phyloP scores from a whole-genome alignment of 2,113 vertebrate species.

The Hiodon alosoides region DNA sequence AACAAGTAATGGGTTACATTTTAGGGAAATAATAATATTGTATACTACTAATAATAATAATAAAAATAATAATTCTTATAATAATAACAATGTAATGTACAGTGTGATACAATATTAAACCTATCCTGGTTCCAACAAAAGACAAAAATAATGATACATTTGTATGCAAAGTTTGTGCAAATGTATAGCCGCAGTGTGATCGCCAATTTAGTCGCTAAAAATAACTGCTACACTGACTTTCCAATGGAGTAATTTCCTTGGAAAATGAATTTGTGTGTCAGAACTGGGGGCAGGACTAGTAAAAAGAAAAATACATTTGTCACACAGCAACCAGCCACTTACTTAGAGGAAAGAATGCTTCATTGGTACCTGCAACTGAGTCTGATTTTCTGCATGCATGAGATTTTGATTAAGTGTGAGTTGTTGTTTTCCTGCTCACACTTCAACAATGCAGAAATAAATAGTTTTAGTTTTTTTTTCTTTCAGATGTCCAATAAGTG shows the following conservation, averaged over 20 bases:
- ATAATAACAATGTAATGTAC: too few relatives aligned
- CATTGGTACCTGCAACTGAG: neutral
- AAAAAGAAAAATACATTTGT: constrained; percentile 32
- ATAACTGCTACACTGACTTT: constrained; percentile 12
- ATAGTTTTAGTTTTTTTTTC: constrained; percentile 26
- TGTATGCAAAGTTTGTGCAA: too few relatives aligned
- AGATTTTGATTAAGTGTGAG: constrained; percentile 16
- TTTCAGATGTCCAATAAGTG: constrained; percentile 9
- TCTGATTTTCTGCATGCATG: constrained; percentile 21
- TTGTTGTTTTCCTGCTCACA: constrained; percentile 16
- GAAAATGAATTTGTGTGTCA: constrained; percentile 36
- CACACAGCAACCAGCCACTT: constrained; percentile 19
- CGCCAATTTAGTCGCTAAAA: too few relatives aligned
- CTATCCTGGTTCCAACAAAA: too few relatives aligned
- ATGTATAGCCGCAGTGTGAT: too few relatives aligned
- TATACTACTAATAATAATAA: neutral
- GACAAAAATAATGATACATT: too few relatives aligned
- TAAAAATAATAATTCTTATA: neutral
- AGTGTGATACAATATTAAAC: too few relatives aligned
- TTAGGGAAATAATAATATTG: neutral
- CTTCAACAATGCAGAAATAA: constrained; percentile 29
- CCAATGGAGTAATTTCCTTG: constrained; percentile 46
- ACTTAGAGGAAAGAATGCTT: neutral
- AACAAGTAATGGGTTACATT: neutral
- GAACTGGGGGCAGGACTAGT: constrained; percentile 24